Conservation (phyloP, 1,140 invertebrate species). For the Pteromalus puparum region DNA sequence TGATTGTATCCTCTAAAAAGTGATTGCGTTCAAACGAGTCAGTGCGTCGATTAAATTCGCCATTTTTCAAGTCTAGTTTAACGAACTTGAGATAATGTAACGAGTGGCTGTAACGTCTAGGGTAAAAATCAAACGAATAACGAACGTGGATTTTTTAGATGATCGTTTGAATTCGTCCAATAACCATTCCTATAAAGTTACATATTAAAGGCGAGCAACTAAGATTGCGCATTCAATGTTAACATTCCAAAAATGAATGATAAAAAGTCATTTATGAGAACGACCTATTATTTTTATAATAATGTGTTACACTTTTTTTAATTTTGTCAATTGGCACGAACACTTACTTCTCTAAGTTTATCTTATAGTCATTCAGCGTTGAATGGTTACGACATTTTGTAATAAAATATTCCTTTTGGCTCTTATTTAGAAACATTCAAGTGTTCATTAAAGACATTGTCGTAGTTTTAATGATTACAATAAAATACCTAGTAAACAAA, state of each 20-base stretch:
- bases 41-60: background rate
- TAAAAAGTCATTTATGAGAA: background rate
- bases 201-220: conserved; percentile 5
- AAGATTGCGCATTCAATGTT: conserved; percentile 36
- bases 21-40: conserved; percentile 1
- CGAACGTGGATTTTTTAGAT: conserved; percentile 4
- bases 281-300: conserved; percentile 3
- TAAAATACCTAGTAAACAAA: background rate
- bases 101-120: conserved; percentile 5
- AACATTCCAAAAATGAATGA: conserved; percentile 46
- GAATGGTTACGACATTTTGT: background rate
- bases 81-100: background rate
- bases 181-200: conserved; percentile 46
- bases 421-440: background rate
- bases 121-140: conserved; percentile 15
- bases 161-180: conserved; percentile 29
- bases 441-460: background rate
- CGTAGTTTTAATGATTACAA: conserved; percentile 20
- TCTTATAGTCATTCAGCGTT: background rate
- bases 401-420: background rate
- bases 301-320: background rate
- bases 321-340: background rate
- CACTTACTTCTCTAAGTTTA: background rate
- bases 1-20: conserved; percentile 15
- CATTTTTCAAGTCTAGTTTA: conserved; percentile 15